Percentiles rank a stretch among this genome's conserved stretches.
Evolutionary conservation across 2,797 vertebrate genomes (phyloP).

Genomic region (Brachyalestes nurse): DNA sequence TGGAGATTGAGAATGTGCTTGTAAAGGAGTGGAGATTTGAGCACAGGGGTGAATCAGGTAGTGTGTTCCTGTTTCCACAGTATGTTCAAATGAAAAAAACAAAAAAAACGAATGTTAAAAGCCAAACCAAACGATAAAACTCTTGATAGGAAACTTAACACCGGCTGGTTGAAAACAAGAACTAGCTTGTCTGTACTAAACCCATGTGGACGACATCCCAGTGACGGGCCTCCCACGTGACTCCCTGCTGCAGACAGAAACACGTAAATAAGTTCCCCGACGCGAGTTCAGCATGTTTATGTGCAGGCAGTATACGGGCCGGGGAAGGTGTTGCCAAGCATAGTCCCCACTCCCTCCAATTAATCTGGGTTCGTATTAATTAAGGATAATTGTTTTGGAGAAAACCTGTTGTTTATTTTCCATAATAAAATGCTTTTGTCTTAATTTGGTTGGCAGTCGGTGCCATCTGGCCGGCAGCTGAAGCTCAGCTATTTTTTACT

Average conservation of each 20-base stretch:
- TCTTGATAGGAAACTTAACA: too few relatives aligned
- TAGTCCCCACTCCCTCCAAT: slow-evolving; percentile 53
- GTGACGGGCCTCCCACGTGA: neutral
- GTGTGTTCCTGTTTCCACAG: too few relatives aligned
- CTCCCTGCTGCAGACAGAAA: slow-evolving; percentile 17
- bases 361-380: slow-evolving; percentile 63
- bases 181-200: too few relatives aligned
- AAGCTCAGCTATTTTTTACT: slow-evolving; percentile 34
- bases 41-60: too few relatives aligned
- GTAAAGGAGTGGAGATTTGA: too few relatives aligned
- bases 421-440: slow-evolving; percentile 61
- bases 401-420: slow-evolving; percentile 67
- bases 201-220: neutral
- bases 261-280: slow-evolving; percentile 33
- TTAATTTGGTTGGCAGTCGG: slow-evolving; percentile 58
- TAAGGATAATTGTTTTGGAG: slow-evolving; percentile 66
- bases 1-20: too few relatives aligned
- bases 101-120: too few relatives aligned
- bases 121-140: too few relatives aligned
- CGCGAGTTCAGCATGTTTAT: slow-evolving; percentile 48
- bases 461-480: slow-evolving; percentile 65
- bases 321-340: slow-evolving; percentile 59
- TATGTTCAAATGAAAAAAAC: too few relatives aligned
- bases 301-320: slow-evolving; percentile 41
- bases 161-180: too few relatives aligned